Evolutionary conservation across 2,113 vertebrate genomes (phyloP).

Genomic region (Scomber colias): DNA sequence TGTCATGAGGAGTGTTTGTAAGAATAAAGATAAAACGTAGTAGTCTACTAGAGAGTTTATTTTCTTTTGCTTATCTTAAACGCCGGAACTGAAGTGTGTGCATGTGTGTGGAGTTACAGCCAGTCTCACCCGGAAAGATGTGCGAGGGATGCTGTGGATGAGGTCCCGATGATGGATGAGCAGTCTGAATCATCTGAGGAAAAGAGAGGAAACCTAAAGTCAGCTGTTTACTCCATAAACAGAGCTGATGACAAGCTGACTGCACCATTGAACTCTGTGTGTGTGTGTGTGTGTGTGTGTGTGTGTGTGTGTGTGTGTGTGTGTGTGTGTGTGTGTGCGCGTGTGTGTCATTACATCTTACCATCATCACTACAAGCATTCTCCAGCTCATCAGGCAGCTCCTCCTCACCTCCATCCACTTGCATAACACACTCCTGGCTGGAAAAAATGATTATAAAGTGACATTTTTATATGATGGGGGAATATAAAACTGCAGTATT

Average conservation of each 20-base stretch:
- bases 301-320: too few relatives aligned
- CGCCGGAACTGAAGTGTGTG: neutral
- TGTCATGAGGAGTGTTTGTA: too few relatives aligned
- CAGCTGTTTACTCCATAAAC: constrained; percentile 24
- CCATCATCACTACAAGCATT: constrained; percentile 83
- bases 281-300: neutral
- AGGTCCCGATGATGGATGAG: constrained; percentile 74
- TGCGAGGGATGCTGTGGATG: constrained; percentile 69
- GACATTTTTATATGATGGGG: neutral
- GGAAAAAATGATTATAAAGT: neutral
- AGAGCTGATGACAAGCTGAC: constrained; percentile 27
- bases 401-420: constrained; percentile 84
- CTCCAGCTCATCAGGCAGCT: constrained; percentile 87
- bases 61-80: too few relatives aligned
- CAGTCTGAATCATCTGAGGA: constrained; percentile 84
- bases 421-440: constrained; percentile 69
- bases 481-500: neutral
- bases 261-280: neutral
- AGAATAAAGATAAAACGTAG: too few relatives aligned
- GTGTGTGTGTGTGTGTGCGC: neutral
- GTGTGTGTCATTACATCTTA: constrained; percentile 21
- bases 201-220: constrained; percentile 3
- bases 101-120: neutral
- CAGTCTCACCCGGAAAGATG: constrained; percentile 83
- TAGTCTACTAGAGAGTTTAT: too few relatives aligned